Base-by-base conservation (phyloP, 92 coral and sea anemone species). In the Porites divaricata region DNA sequence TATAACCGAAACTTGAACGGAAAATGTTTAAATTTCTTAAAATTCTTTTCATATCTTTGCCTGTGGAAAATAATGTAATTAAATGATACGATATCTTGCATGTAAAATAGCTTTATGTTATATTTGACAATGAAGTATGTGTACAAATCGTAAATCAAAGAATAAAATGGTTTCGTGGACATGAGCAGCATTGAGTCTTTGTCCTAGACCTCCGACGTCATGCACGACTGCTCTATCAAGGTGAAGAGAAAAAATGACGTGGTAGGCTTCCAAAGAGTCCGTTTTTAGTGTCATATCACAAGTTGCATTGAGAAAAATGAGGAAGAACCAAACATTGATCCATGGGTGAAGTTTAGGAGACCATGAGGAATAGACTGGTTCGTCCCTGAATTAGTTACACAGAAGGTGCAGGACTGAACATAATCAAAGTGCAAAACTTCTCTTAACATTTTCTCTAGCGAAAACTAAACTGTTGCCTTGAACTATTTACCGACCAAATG, bases 71-170 rank as follows among this genome's bases (percentile, higher is more conserved):
- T 19, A 26, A 26, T 10, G 28, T 8, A 53, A 68, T 52, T 7
- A 12, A 50, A 50, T 13, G 1, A 6, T 25, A 10, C 54, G 22
- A 67, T 49, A n/a, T 26, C 63, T 4, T 28, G 65, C 6, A 4
- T 67, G 66, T 54, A 67, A 67, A 52, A 20, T 63, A 16, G 72
- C 24, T 0, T 9, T 23, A 22, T 45, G 8, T 49, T 35, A 22
- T 23, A 51, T 67, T 20, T 5, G 6, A 24, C 24, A 53, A 48
- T 8, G 41, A 16, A 11, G 25, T 52, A 79, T 49, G 26, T 66
- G 63, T 69, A 13, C 57, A 80, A 80, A 80, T 80, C 85, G 56
- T 80, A 80, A 80, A 80, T 80, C 85, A 80, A 68, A 23, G 51
- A 79, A 69, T 54, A 53, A 80, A 53, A 17, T 56, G 20, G 28